These are phyloP conservation scores for Halyomorpha halys DNA, from an alignment of 1,140 invertebrate species.

Conservation along the genomic window DNA sequence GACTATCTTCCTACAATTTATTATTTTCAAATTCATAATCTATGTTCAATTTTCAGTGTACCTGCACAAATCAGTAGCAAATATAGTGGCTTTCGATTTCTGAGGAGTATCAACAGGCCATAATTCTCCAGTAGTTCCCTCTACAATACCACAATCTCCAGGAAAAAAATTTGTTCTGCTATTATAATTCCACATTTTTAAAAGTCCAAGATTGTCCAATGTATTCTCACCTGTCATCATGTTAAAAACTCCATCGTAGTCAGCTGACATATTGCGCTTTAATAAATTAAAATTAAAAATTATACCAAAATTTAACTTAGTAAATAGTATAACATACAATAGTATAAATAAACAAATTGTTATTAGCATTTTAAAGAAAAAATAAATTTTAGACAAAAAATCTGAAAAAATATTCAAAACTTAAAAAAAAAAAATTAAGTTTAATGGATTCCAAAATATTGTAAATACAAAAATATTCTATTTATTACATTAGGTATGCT, in stretches of 20 bases:
- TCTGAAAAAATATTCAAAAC: too few relatives aligned
- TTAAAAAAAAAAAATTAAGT: too few relatives aligned
- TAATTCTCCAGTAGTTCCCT: slow-evolving; percentile 67
- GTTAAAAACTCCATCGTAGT: slow-evolving; percentile 60
- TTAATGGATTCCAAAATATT: too few relatives aligned
- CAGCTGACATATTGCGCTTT: slow-evolving; percentile 59
- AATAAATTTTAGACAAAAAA: too few relatives aligned
- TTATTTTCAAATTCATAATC: not conserved
- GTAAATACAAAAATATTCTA: too few relatives aligned
- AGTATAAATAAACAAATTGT: too few relatives aligned
- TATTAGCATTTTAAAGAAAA: too few relatives aligned
- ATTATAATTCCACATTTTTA: slow-evolving; percentile 57
- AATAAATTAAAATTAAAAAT: too few relatives aligned
- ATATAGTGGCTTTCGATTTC: slow-evolving; percentile 44
- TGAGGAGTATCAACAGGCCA: slow-evolving; percentile 50
- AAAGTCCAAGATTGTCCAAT: slow-evolving; percentile 49
- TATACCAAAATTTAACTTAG: too few relatives aligned
- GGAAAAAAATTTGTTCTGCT: slow-evolving; percentile 49
- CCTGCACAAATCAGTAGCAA: slow-evolving; percentile 59
- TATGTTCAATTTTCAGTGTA: slow-evolving; percentile 24
- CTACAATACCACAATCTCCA: slow-evolving; percentile 45
- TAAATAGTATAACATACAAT: too few relatives aligned
- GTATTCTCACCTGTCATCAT: slow-evolving; percentile 54
- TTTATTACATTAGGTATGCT: too few relatives aligned
- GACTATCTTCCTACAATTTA: too few relatives aligned